Percentiles rank a stretch among this genome's conserved stretches.
Conservation (phyloP, 2,888 invertebrate genomes). For the Tipula unca region DNA sequence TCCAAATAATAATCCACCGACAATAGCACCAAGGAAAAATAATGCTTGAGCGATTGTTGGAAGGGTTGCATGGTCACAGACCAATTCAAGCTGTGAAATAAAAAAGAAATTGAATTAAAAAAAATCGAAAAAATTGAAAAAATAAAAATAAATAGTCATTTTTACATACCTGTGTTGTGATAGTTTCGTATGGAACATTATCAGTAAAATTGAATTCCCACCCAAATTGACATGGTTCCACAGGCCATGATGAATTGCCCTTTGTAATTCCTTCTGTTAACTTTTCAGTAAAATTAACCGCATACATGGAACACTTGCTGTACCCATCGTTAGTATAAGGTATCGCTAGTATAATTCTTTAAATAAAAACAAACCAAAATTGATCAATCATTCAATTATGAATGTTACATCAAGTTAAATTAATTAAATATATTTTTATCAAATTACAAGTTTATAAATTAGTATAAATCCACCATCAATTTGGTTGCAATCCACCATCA, state of each 20-base stretch:
- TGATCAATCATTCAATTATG: not conserved
- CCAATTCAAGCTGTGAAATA: conserved; percentile 67
- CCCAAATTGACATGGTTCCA: conserved; percentile 56
- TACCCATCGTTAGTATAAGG: conserved; percentile 51
- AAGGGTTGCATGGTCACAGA: conserved; percentile 69
- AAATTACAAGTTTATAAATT: not conserved
- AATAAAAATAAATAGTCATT: no score
- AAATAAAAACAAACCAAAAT: conserved; percentile 30
- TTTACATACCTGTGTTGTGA: conserved; percentile 66
- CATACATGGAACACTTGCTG: conserved; percentile 68
- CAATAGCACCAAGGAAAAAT: conserved; percentile 81
- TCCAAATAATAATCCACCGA: conserved; percentile 77
- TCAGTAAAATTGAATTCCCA: conserved; percentile 80
- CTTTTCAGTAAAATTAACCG: conserved; percentile 60
- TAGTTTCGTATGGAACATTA: conserved; percentile 72
- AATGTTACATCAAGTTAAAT: not conserved
- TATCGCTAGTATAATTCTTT: conserved; percentile 63
- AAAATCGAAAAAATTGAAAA: not conserved
- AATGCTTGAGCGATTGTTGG: conserved; percentile 73
- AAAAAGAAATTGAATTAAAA: not conserved
- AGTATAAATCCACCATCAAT: not conserved
- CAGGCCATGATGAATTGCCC: conserved; percentile 64
- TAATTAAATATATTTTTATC: not conserved
- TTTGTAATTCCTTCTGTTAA: conserved; percentile 49
- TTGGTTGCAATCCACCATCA: not conserved